Evolutionary conservation across 2,113 vertebrate genomes (phyloP).

Genomic region (Acrocephalus arundinaceus): DNA sequence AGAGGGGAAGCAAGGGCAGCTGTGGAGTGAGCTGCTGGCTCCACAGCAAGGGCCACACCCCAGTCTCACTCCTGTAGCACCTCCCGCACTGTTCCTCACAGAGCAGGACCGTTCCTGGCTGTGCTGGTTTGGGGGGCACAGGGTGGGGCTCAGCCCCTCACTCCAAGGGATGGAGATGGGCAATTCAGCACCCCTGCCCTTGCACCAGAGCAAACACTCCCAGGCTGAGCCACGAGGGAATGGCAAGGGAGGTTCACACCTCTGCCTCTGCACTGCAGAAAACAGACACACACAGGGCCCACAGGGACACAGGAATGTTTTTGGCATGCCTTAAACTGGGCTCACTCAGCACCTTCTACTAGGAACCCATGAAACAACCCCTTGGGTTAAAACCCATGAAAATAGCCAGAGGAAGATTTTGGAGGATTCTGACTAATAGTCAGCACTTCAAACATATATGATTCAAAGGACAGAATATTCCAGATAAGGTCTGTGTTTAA

Average conservation of each 20-base stretch:
- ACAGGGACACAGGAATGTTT: not conserved
- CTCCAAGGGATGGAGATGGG: not conserved
- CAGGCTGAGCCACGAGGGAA: not conserved
- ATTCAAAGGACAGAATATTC: not conserved
- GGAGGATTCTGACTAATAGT: not conserved
- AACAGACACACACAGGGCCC: not conserved
- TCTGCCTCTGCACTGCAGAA: not conserved
- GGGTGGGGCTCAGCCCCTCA: not conserved
- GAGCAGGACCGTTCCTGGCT: fast-evolving
- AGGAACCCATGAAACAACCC: not conserved
- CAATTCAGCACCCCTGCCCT: not conserved
- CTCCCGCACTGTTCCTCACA: not conserved
- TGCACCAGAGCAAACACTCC: not conserved
- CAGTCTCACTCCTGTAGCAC: not conserved
- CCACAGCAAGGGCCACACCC: not conserved
- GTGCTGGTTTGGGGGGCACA: not conserved
- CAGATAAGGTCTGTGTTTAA: not conserved
- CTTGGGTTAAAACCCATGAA: not conserved
- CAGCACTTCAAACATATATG: not conserved
- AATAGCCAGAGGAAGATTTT: not conserved
- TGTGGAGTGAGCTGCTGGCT: not conserved
- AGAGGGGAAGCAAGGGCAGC: not conserved
- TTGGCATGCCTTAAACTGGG: not conserved
- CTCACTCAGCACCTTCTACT: not conserved
- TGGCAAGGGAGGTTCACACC: not conserved